Percentiles rank a stretch among this genome's conserved stretches.
Evolutionary conservation across 2,888 invertebrate genomes (phyloP).

Genomic region (Rhamnusium bicolor): DNA sequence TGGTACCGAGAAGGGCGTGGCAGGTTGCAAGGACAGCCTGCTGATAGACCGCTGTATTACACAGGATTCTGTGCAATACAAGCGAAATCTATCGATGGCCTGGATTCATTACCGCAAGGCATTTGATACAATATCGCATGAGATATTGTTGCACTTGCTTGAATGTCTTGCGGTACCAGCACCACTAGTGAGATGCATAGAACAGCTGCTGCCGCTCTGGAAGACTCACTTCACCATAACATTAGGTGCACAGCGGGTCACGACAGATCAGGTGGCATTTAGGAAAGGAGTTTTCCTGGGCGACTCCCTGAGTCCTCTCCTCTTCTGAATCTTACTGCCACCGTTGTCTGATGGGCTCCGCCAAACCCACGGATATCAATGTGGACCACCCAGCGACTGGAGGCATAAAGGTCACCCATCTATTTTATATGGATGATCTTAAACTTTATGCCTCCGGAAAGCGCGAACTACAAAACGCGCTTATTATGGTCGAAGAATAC

Average conservation of each 20-base stretch:
- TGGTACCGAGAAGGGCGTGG: background rate
- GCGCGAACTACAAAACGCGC: background rate
- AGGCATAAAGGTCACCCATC: conserved; percentile 1
- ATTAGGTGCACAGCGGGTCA: background rate
- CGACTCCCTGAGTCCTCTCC: background rate
- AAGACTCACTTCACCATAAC: background rate
- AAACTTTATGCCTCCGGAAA: background rate
- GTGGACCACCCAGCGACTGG: background rate
- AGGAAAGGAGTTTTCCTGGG: background rate
- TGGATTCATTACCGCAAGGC: conserved; percentile 4
- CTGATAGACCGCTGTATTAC: background rate
- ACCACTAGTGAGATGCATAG: background rate
- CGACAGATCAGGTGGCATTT: background rate
- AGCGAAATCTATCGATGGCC: background rate
- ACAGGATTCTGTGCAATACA: too few relatives aligned
- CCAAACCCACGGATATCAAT: background rate
- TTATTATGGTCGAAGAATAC: background rate
- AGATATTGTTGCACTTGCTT: background rate
- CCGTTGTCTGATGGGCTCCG: background rate
- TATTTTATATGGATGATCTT: background rate
- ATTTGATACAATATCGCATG: conserved; percentile 11
- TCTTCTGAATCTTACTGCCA: background rate
- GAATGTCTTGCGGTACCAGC: background rate
- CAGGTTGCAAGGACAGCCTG: background rate
- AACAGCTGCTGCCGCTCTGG: background rate